phyloP scores from a whole-genome alignment of 2,797 vertebrate genomes.

The Galaxias olidus region DNA sequence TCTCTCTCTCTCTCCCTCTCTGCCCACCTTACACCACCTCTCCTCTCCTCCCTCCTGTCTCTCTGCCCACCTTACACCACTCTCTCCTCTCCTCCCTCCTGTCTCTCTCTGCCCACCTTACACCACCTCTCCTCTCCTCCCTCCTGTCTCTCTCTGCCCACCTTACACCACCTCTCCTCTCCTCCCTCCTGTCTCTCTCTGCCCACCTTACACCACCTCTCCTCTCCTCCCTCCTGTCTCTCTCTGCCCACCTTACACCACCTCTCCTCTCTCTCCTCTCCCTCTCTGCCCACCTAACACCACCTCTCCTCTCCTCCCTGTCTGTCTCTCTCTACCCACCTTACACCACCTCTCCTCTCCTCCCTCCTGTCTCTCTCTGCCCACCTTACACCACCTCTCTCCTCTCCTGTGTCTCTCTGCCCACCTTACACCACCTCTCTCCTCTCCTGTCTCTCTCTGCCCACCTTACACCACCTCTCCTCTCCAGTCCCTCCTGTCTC shows the following conservation, averaged over 20 bases:
- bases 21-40: not conserved
- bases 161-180: conserved; percentile 30
- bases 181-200: conserved; percentile 38
- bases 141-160: conserved; percentile 38
- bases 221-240: not conserved
- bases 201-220: conserved; percentile 27
- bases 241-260: no score
- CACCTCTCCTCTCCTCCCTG: not conserved
- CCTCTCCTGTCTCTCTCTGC: conserved; percentile 36
- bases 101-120: no score
- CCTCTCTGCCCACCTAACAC: not conserved
- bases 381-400: conserved; percentile 15
- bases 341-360: conserved; percentile 24
- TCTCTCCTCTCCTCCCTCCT: no score
- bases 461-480: conserved; percentile 19
- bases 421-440: conserved; percentile 7
- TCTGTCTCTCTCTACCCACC: no score
- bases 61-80: conserved; percentile 32
- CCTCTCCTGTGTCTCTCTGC: conserved; percentile 9
- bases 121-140: conserved; percentile 37
- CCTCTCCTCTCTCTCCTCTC: no score
- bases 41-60: not conserved
- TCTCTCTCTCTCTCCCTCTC: conserved; percentile 45
- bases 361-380: conserved; percentile 50
- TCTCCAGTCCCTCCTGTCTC: no score